Base-by-base conservation (phyloP, 2,797 vertebrate genomes). In the Cryptoblepharus egeriae region DNA sequence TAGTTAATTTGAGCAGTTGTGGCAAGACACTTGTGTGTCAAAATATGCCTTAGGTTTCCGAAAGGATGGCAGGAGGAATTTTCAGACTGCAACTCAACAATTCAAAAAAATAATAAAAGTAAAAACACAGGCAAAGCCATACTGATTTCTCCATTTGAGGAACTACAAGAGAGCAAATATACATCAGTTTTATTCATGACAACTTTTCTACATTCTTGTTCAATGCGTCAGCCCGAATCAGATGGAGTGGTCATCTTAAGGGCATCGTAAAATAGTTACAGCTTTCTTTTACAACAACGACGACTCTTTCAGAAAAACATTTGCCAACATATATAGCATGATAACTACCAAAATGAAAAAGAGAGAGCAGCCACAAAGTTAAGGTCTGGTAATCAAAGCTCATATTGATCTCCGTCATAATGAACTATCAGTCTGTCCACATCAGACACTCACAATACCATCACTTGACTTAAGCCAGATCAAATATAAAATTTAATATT, bases 401-500 rank as follows among this genome's bases (percentile, higher is more conserved):
- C 49, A 76, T 81, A 72, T 6, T 85, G 28, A 77, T 42, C 26
- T 80, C 60, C 15, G 42, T 81, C 57, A 77, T 67, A 81, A 87
- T 16, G 24, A 55, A 55, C 0, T 32, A 77, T 42, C 45, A 70
- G 26, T 63, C 15, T 7, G 24, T 64, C 8, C 0, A 3, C 52
- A 73, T 0, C 22, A 24, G 49, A 60, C 28, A 71, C 64, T 55
- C 52, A 4, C 20, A 7, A 75, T 20, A 55, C 30, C 49, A 16
- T 42, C 52, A 79, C 64, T 26, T 69, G 75, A 74, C 13, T 85
- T 55, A 1, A 91, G 67, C 49, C 84, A 8, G 82, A 77, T 42
- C 71, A 39, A 89, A 92, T 93, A 91, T 55, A 86, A 75, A 69
- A 71, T 64, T 79, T 63, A 82, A 61, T 10, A 55, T 32, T 26